Evolutionary conservation across 1,140 invertebrate genomes (phyloP), one percentile per base, ranked within the genome.

Genomic region (Phocides pigmalion): DNA sequence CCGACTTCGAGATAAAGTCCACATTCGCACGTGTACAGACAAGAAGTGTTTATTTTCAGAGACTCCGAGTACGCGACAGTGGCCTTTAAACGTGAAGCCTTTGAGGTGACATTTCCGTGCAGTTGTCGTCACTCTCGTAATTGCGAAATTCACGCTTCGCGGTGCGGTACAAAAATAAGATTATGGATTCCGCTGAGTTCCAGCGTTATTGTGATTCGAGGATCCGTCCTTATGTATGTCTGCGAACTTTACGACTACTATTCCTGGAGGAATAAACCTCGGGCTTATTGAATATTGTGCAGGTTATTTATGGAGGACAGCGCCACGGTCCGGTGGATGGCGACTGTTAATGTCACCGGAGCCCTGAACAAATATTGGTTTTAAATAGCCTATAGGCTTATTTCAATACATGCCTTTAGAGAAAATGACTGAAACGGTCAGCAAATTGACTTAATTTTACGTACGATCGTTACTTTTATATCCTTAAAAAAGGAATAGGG

Each of bases 141-240:
- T 91, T 91, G 89, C 87, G 81, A 91, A 91, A 89, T 89, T 89
- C 86, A 91, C 89, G 89, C 89, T 91, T 83, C 84, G 81, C 70
- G 79, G 86, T 87, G 89, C 87, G 86, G 86, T 91, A 89, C 89
- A 91, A 91, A 91, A 91, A 91, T 91, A 91, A 91, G 89, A 89
- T 91, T 91, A 89, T 91, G 89, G 86, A 91, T 91, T 91, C 89
- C 72, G 84, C 81, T 89, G 87, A 91, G 89, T 79, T 86, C 81
- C 76, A 80, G 76, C 80, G 84, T 87, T 91, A 89, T 91, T 91
- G 84, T 91, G 88, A 91, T 91, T 91, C 88, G 88, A 90, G 87
- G 88, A 90, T 90, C 82, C 87, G 87, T 89, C 87, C 79, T 76
- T 88, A 84, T 85, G 84, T 88, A 89, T 89, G 88, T 90, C 88